Evolutionary conservation across 2,888 invertebrate species (phyloP), one percentile per base, ranked within the genome.

Genomic region (Pseudoips prasinana): DNA sequence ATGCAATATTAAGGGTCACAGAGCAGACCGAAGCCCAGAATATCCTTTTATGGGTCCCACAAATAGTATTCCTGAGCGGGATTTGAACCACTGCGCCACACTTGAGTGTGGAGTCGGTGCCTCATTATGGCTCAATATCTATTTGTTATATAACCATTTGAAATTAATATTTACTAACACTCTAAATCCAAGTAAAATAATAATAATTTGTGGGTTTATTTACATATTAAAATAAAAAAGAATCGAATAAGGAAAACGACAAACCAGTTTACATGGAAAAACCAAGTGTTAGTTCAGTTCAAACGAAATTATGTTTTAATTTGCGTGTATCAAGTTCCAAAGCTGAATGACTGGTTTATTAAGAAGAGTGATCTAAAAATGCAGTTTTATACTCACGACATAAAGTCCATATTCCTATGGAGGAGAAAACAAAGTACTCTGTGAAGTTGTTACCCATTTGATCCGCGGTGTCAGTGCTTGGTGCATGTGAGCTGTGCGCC

Each of bases 391-490:
- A 0, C 0, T 3, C 5, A 7, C 0, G n/a, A 1, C 0, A 1
- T 37, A 51, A 22, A 22, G 29, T 30, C 25, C 23, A 38, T 32
- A 41, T 17, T 47, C 4, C n/a, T 10, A 26, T 41, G 10, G 1
- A n/a, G 4, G 11, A 10, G 7, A 10, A 17, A 1, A 11, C 5
- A 34, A 28, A 34, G 40, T 30, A 8, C 20, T 33, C 4, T 2
- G 19, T 31, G 10, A 27, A 58, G 56, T 57, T 66, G 62, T 69
- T 67, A 69, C 49, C 39, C 58, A 62, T 37, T 60, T 46, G 46
- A 19, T 29, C 48, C 31, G 39, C 33, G 42, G 47, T 39, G 39
- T 39, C 34, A 33, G 46, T 24, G 33, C 19, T 27, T 33, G 29
- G 47, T 49, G 51, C 46, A 39, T 44, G 37, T 50, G 39, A 43